These are phyloP conservation scores for Leucania comma DNA, from an alignment of 2,888 invertebrate species.

Conservation along the genomic window DNA sequence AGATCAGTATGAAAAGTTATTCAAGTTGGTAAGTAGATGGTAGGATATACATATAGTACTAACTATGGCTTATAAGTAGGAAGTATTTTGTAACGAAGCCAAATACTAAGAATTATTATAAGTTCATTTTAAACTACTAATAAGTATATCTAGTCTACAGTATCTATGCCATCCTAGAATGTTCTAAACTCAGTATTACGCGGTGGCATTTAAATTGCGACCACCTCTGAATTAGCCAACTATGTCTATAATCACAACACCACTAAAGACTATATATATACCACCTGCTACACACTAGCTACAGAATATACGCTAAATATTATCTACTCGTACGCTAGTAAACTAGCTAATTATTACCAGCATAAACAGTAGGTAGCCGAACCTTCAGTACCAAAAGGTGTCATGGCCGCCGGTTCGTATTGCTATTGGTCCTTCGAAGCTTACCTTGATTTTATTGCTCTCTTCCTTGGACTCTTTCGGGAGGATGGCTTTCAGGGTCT, in stretches of 20 bases:
- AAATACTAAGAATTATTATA: background rate
- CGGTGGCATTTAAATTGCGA: constrained; percentile 9
- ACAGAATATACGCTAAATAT: background rate
- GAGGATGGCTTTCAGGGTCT: constrained; percentile 65
- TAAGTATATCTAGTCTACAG: background rate
- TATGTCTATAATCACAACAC: background rate
- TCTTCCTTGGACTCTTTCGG: constrained; percentile 64
- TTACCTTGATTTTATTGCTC: constrained; percentile 66
- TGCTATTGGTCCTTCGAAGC: constrained; percentile 62
- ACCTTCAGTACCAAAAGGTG: constrained; percentile 46
- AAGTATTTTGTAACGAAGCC: constrained; percentile 4
- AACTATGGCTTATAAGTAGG: background rate
- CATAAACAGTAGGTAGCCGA: constrained; percentile 39
- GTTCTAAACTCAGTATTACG: background rate
- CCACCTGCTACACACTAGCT: background rate
- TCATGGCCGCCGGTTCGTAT: constrained; percentile 51
- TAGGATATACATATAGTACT: too few species aligned
- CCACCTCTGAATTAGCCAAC: background rate
- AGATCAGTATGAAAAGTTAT: background rate
- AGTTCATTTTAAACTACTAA: background rate
- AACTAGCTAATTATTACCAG: constrained; percentile 40
- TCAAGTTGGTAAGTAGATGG: background rate
- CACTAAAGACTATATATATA: background rate
- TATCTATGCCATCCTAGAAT: background rate
- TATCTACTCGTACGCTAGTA: background rate